Evolutionary conservation across 2,113 vertebrate species (phyloP).

Genomic region (Cephalopterus ornatus): DNA sequence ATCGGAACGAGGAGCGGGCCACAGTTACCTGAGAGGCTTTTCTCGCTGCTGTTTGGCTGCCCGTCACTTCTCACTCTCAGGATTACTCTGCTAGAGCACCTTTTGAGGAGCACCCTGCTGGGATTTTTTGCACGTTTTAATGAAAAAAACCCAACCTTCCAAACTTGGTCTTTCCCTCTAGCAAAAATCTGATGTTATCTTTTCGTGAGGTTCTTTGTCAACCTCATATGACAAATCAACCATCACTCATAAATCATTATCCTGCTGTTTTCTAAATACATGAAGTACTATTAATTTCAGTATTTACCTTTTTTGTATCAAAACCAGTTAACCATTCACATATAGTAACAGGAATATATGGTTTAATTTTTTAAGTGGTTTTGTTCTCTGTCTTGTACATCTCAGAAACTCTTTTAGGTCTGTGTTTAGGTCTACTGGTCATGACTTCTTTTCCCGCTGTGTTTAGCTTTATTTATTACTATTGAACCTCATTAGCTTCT

Average conservation of each 20-base stretch:
- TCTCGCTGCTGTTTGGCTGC: accelerated
- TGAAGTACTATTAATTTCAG: not conserved
- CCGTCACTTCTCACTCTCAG: not conserved
- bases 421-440: not conserved
- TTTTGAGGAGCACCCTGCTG: not conserved
- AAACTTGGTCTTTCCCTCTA: not conserved
- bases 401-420: not conserved
- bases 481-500: not conserved
- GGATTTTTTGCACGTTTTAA: not conserved
- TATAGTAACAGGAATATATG: not conserved
- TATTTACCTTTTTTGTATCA: not conserved
- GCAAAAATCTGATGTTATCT: not conserved
- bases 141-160: accelerated
- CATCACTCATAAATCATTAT: not conserved
- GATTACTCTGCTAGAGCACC: not conserved
- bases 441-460: not conserved
- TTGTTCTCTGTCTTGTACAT: not conserved
- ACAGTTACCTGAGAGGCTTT: accelerated
- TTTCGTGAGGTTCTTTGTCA: not conserved
- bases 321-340: not conserved
- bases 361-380: not conserved
- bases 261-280: not conserved
- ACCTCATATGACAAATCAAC: not conserved
- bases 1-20: not conserved
- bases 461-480: not conserved